Base-by-base conservation (phyloP, 2,888 invertebrate genomes). In the Tanytarsus gracilentus region DNA sequence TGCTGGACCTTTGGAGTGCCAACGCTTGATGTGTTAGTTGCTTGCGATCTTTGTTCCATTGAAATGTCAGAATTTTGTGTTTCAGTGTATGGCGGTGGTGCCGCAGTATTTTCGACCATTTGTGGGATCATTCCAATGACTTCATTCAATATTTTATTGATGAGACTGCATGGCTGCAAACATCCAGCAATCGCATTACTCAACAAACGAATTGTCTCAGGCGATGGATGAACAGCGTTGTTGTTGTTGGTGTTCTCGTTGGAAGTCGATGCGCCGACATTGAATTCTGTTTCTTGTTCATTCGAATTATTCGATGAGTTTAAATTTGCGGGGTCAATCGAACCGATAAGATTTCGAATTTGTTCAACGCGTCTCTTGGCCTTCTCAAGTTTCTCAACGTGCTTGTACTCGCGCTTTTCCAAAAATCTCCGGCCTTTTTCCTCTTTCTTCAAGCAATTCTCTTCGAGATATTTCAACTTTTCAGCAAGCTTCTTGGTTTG, bases 291-390 rank as follows among this genome's bases (percentile, higher is more conserved):
- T 14, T 11, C 1, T 21, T 11, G 9, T 25, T 33, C 14, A 14
- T n/a, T n/a, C 9, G 33, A 33, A 33, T 33, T 33, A 5, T 33
- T n/a, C 11, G 11, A 11, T 6, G 33, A 8, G 11, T 50, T 30
- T 25, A 60, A 60, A 16, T 60, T 60, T 3, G 60, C 60, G n/a
- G 60, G 60, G 26, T 60, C 60, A 2, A 48, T 59, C 2, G 49
- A 50, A n/a, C 16, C 26, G n/a, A 11, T 25, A 27, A 60, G 11
- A 2, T 29, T n/a, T 2, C 50, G 48, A 11, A 60, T 25, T 26
- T 60, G 33, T 8, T 60, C 50, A n/a, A 18, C 40, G 3, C 60
- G 49, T 9, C 23, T 25, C 14, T 21, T 33, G 7, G 33, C 36
- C 8, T n/a, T 30, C 27, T 60, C 60, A 26, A 60, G 26, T 2